Percentiles rank a stretch among this genome's conserved stretches.
These are phyloP conservation scores for Tiliacea citrago DNA, from an alignment of 2,888 invertebrate genomes.

Conservation along the genomic window DNA sequence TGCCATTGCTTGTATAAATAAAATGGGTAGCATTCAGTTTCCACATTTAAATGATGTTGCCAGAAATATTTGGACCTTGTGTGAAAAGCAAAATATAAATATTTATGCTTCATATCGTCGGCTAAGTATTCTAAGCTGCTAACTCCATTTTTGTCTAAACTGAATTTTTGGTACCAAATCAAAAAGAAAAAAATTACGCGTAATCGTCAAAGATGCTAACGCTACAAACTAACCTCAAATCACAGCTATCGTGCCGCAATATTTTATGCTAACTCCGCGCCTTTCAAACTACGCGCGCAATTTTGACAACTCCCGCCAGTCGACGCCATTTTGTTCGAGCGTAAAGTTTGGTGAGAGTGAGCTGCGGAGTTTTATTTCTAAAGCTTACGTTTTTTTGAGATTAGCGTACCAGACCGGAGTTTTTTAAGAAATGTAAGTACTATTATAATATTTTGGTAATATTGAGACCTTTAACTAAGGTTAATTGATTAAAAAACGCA, in stretches of 20 bases:
- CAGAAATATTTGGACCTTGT: too few species aligned
- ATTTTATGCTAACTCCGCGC: not conserved
- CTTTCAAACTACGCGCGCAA: conserved; percentile 15
- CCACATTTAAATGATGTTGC: too few species aligned
- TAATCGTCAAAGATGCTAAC: conserved; percentile 5
- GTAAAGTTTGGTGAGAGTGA: not conserved
- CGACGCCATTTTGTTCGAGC: conserved; percentile 7
- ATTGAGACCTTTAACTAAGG: not conserved
- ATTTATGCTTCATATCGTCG: too few species aligned
- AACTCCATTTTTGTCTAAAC: not conserved
- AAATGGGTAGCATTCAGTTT: too few species aligned
- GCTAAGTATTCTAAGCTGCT: not conserved
- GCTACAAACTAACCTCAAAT: not conserved
- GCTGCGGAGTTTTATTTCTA: not conserved
- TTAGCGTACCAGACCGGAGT: not conserved
- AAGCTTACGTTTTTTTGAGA: not conserved
- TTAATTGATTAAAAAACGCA: not conserved
- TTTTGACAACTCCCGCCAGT: conserved; percentile 12
- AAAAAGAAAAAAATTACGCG: conserved; percentile 1
- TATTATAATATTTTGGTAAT: not conserved
- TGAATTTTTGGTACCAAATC: not conserved
- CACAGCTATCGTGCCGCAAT: not conserved
- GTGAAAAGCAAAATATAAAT: too few species aligned
- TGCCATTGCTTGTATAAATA: too few species aligned
- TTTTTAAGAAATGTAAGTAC: not conserved